These are phyloP conservation scores for Elachura formosa DNA, from an alignment of 2,113 vertebrate genomes.

Conservation along the genomic window DNA sequence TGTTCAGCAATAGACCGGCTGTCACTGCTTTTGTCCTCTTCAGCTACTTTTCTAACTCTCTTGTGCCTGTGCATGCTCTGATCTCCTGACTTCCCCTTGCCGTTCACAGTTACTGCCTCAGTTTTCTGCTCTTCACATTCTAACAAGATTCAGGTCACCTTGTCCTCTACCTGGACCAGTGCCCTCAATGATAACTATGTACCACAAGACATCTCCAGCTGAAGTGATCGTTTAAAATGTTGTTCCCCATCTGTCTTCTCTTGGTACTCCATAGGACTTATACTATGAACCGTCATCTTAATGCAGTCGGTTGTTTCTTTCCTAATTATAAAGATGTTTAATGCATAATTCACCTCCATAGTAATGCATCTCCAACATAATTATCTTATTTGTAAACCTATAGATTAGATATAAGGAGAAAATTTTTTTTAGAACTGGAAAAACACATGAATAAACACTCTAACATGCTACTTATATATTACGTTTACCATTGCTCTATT, in stretches of 20 bases:
- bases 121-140: background rate
- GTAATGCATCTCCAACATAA: background rate
- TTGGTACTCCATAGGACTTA: background rate
- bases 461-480: background rate
- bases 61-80: background rate
- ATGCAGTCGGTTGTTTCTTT: background rate
- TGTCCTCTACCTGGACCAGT: background rate
- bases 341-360: background rate
- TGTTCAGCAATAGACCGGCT: background rate
- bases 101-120: background rate
- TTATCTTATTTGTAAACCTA: background rate
- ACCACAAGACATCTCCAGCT: background rate
- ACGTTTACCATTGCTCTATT: background rate
- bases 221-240: background rate
- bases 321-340: background rate
- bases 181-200: background rate
- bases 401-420: background rate
- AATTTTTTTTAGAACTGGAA: background rate
- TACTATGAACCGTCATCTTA: background rate
- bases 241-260: background rate
- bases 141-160: background rate
- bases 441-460: background rate
- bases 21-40: background rate
- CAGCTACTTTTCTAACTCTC: background rate
- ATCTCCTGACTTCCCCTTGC: background rate